Conservation (phyloP, 2,113 vertebrate species). For the Paratilapia polleni region DNA sequence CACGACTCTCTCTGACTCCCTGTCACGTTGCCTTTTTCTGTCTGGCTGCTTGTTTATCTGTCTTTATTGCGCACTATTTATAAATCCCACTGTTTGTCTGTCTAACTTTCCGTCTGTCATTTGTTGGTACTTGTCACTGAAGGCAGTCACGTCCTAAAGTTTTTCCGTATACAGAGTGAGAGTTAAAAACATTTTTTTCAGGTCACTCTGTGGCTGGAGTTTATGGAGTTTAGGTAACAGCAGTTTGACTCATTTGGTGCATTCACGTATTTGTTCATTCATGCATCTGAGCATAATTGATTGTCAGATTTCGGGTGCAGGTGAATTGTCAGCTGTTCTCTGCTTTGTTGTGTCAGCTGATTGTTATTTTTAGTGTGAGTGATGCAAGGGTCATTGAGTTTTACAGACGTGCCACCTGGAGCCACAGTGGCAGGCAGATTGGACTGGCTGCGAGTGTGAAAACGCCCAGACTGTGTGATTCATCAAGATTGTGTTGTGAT, state of each 20-base stretch:
- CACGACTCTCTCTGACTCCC: constrained; percentile 5
- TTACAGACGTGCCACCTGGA: constrained; percentile 67
- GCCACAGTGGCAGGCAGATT: constrained; percentile 38
- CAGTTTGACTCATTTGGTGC: constrained; percentile 14
- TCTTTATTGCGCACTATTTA: constrained; percentile 41
- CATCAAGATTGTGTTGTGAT: neutral
- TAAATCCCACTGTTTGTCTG: constrained; percentile 26
- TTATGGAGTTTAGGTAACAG: neutral
- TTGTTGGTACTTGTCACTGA: neutral
- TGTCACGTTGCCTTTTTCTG: constrained; percentile 21
- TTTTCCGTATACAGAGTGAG: neutral
- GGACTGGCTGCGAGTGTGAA: constrained; percentile 29
- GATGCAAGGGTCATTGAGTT: constrained; percentile 60
- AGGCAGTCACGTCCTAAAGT: constrained; percentile 1
- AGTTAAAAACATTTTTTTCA: neutral
- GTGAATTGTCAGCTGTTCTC: constrained; percentile 44
- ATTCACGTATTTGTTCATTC: constrained; percentile 21
- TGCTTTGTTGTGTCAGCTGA: constrained; percentile 9
- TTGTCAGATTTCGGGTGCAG: constrained; percentile 39
- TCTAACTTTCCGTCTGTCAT: constrained; percentile 11
- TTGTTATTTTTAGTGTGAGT: constrained; percentile 63
- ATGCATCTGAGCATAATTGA: constrained; percentile 44
- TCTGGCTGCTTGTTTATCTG: constrained; percentile 52
- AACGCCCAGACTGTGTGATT: constrained; percentile 23
- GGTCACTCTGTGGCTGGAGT: neutral